Percentiles rank a stretch among this genome's conserved stretches.
Evolutionary conservation across 1,140 invertebrate genomes (phyloP).

Genomic region (Dreissena polymorpha): DNA sequence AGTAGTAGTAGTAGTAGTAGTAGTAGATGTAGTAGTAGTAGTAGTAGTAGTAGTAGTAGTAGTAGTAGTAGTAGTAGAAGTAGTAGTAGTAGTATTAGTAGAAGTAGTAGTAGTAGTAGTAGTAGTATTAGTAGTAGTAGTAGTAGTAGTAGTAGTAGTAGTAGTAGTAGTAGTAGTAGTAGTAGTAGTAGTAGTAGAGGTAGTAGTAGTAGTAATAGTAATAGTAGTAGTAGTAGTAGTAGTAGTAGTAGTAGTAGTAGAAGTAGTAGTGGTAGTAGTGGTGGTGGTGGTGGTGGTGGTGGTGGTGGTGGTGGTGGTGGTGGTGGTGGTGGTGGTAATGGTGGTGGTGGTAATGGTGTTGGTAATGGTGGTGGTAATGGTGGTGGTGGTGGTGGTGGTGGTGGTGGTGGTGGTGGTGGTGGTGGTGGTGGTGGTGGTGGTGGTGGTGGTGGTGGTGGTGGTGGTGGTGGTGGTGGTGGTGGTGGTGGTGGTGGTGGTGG

Average conservation of each 20-base stretch:
- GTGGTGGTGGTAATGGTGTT: constrained; percentile 32
- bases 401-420: constrained; percentile 11
- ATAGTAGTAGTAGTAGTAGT: constrained; percentile 32
- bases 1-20: neutral
- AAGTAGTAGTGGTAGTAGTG: constrained; percentile 45
- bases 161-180: constrained; percentile 42
- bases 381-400: constrained; percentile 2
- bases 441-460: neutral
- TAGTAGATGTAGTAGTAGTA: constrained; percentile 1
- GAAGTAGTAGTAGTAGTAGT: constrained; percentile 12
- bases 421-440: constrained; percentile 11
- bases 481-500: neutral
- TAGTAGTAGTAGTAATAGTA: constrained; percentile 42
- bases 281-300: constrained; percentile 9
- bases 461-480: constrained; percentile 2
- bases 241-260: constrained; percentile 27
- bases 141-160: constrained; percentile 41
- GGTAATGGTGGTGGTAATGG: constrained; percentile 38
- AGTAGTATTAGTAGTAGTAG: constrained; percentile 10
- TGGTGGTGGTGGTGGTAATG: constrained; percentile 34
- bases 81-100: constrained; percentile 13
- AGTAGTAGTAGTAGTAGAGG: constrained; percentile 32
- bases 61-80: neutral
- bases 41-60: constrained; percentile 11
- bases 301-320: constrained; percentile 45